Evolutionary conservation across 2,888 invertebrate species (phyloP).

Genomic region (Cataglyphis albicans): DNA sequence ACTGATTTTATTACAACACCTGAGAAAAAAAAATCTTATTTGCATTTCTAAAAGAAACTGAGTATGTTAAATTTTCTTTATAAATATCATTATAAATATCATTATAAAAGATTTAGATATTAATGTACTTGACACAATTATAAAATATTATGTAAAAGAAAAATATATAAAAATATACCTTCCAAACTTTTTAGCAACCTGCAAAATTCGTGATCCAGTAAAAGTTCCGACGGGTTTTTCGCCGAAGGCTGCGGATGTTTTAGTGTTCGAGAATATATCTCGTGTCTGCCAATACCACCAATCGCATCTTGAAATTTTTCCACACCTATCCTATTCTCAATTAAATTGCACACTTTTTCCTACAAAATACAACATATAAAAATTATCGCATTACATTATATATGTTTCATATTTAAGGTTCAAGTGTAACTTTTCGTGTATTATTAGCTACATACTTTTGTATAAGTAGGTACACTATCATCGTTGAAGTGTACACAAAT

Average conservation of each 20-base stretch:
- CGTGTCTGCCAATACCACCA: slow-evolving; percentile 94
- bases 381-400: background rate
- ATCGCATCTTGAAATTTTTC: slow-evolving; percentile 95
- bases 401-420: background rate
- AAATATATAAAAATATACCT: slow-evolving; percentile 85
- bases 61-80: background rate
- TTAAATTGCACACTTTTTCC: slow-evolving; percentile 92
- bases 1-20: slow-evolving; percentile 88
- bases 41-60: background rate
- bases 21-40: slow-evolving; percentile 71
- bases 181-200: slow-evolving; percentile 94
- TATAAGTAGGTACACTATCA: slow-evolving; percentile 91
- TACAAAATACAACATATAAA: slow-evolving; percentile 74
- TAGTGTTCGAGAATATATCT: slow-evolving; percentile 95
- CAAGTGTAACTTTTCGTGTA: slow-evolving; percentile 24
- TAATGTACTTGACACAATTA: background rate
- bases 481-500: slow-evolving; percentile 96
- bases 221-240: slow-evolving; percentile 91
- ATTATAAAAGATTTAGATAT: background rate
- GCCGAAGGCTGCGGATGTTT: slow-evolving; percentile 97
- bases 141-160: background rate
- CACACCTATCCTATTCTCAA: slow-evolving; percentile 95
- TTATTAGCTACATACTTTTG: slow-evolving; percentile 86
- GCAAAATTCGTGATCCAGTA: slow-evolving; percentile 98
- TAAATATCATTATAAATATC: background rate